A percentile compares a stretch with the other conserved stretches of the same genome.
These are phyloP conservation scores for Theristus sp. DNA, from an alignment of 2,888 invertebrate species.

Conservation along the genomic window DNA sequence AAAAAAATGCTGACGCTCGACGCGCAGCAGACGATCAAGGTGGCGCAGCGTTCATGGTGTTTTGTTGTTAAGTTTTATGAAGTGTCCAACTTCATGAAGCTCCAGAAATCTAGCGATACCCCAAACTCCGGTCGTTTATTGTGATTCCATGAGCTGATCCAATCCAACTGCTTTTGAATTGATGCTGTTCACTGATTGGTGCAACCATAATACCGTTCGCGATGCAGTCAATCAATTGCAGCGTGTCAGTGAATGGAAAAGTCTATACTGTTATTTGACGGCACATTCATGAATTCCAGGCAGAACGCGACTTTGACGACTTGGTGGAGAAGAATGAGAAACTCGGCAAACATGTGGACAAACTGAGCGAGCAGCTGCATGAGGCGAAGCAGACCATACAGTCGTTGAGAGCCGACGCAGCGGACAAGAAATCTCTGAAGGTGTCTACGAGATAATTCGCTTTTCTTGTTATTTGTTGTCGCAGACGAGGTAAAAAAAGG, in stretches of 20 bases:
- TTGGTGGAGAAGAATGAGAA: conserved; percentile 48
- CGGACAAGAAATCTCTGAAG: neutral
- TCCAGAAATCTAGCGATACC: too few species aligned
- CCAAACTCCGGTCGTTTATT: too few species aligned
- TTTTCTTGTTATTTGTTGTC: neutral
- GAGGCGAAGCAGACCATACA: conserved; percentile 62
- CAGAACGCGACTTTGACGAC: conserved; percentile 1
- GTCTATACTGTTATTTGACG: neutral
- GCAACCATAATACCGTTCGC: too few species aligned
- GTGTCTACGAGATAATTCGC: neutral
- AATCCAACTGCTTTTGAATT: too few species aligned
- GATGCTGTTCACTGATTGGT: too few species aligned
- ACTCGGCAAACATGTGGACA: conserved; percentile 60
- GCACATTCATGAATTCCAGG: conserved; percentile 25
- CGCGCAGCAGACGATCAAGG: conserved; percentile 7
- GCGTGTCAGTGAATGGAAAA: too few species aligned
- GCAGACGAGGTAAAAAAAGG: too few species aligned
- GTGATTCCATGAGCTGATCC: too few species aligned
- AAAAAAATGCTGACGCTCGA: conserved; percentile 69
- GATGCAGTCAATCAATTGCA: too few species aligned
- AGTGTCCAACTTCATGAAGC: too few species aligned
- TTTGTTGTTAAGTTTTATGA: too few species aligned
- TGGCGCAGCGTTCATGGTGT: neutral
- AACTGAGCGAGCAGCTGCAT: conserved; percentile 53
- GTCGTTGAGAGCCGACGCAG: conserved; percentile 49